A percentile compares a stretch with the other conserved stretches of the same genome.
Evolutionary conservation across 1,140 invertebrate genomes (phyloP).

Genomic region (Drosophila nebulosa): DNA sequence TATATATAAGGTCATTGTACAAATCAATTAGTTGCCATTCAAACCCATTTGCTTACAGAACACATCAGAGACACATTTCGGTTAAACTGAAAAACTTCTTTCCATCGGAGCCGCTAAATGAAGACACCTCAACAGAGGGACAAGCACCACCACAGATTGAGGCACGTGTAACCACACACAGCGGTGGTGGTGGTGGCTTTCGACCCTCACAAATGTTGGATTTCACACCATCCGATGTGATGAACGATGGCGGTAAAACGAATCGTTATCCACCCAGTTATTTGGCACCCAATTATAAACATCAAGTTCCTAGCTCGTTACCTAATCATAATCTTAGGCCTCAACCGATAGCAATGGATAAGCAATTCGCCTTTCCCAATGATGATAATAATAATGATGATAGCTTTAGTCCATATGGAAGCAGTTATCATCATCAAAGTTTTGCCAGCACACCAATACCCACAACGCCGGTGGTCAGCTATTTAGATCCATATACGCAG

Average conservation of each 20-base stretch:
- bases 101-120: conserved; percentile 47
- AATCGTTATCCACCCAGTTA: conserved; percentile 70
- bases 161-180: conserved; percentile 42
- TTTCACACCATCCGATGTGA: conserved; percentile 69
- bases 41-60: neutral
- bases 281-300: conserved; percentile 58
- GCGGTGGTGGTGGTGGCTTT: conserved; percentile 34
- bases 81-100: conserved; percentile 68
- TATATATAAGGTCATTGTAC: no score
- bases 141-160: conserved; percentile 6
- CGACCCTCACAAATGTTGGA: conserved; percentile 70
- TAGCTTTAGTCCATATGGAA: neutral
- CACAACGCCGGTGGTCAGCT: conserved; percentile 69
- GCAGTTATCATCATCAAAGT: conserved; percentile 23
- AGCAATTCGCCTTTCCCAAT: conserved; percentile 62
- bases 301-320: conserved; percentile 49
- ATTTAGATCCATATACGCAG: conserved; percentile 73
- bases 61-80: conserved; percentile 47
- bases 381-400: conserved; percentile 1
- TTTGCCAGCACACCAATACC: conserved; percentile 44
- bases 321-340: neutral
- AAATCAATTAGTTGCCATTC: no score
- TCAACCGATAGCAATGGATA: conserved; percentile 47
- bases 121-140: neutral
- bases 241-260: conserved; percentile 14